phyloP scores from a whole-genome alignment of 2,888 invertebrate species.

The Podabrus alpinus region DNA sequence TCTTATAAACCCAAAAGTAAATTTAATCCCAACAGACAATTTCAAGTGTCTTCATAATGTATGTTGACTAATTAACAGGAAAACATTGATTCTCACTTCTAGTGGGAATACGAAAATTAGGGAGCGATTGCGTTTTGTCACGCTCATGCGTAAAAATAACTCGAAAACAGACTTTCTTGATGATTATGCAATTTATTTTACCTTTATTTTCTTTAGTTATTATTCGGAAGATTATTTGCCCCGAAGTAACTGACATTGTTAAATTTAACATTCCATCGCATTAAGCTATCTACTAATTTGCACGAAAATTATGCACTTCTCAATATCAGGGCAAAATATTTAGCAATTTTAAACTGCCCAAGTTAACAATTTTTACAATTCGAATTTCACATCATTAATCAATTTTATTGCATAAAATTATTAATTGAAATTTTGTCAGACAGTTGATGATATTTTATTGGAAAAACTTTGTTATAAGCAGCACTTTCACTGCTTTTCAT shows the following conservation, averaged over 20 bases:
- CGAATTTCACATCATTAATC: neutral
- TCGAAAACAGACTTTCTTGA: neutral
- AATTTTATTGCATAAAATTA: neutral
- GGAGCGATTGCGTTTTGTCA: slow-evolving; percentile 36
- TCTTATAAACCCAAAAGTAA: neutral
- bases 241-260: neutral
- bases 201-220: neutral
- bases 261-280: neutral
- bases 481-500: neutral
- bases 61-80: slow-evolving; percentile 34
- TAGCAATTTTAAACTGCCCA: neutral
- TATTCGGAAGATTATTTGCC: neutral
- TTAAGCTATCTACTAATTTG: neutral
- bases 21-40: slow-evolving; percentile 8
- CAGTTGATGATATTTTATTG: neutral
- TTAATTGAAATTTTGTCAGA: neutral
- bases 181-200: neutral
- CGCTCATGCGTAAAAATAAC: slow-evolving; percentile 28
- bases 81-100: slow-evolving; percentile 33
- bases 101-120: slow-evolving; percentile 30
- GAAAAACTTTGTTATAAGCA: neutral
- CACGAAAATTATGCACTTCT: neutral
- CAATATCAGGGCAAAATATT: neutral
- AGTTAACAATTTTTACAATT: neutral
- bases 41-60: slow-evolving; percentile 21